Base-by-base conservation (phyloP, 2,888 invertebrate genomes). In the Steinernema carpocapsae region DNA sequence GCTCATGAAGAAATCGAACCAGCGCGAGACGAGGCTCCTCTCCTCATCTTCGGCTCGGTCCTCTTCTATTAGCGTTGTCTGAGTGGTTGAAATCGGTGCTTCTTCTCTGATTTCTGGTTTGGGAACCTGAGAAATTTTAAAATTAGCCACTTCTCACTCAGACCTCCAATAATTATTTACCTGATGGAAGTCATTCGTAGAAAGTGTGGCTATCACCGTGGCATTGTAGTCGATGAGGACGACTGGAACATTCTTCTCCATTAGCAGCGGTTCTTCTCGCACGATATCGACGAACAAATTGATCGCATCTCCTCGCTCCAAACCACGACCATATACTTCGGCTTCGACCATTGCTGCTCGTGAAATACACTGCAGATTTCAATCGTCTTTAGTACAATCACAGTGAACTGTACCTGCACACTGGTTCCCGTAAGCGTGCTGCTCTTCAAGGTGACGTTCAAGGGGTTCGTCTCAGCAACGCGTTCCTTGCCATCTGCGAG, bases 301-400 rank as follows among this genome's bases (percentile, higher is more conserved):
- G 74, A 81, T 79, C 12, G 82, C 78, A 19, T 76, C 71, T 22
- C 86, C 86, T n/a, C 82, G 70, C 74, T 86, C 85, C 72, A 86
- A 42, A 7, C 82, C 86, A 22, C 52, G 73, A 6, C 86, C 86
- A 74, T 85, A 86, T 26, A 86, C 80, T 75, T 86, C 86, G 0
- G 85, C 86, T 74, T 86, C 86, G 26, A 82, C 83, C 86, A 86
- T 86, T 10, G 86, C 85, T 7, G 86, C 85, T 0, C 85, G 79
- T 6, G 85, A 86, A 29, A 86, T 80, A 74, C 86, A 86, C 84
- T 85, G 74, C 56, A 76, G 1, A 17, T 4, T 22, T n/a, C 12
- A 24, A 19, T 10, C 22, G 12, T 46, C 4, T 4, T 14, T 46
- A 19, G 6, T 17, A 3, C 7, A 46, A 17, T 45, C 3, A n/a